These are phyloP conservation scores for Bombyx mori DNA, from an alignment of 1,140 invertebrate genomes.

Conservation along the genomic window ASM3026992v2 NC_085127.1:7014001-7014500, in stretches of 20 bases:
- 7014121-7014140: conserved; percentile 60
- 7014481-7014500: conserved; percentile 7
- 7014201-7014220: no score
- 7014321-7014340: no score
- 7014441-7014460: conserved; percentile 15
- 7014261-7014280: no score
- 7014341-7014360: no score
- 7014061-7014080: conserved; percentile 35
- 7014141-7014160: conserved; percentile 47
- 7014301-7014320: no score
- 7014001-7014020: conserved; percentile 27
- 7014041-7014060: conserved; percentile 27
- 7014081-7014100: conserved; percentile 53
- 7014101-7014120: conserved; percentile 67
- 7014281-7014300: no score
- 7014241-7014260: no score
- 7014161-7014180: conserved; percentile 13
- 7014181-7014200: conserved; percentile 8
- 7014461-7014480: conserved; percentile 29
- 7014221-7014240: no score
- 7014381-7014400: not conserved
- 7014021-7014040: conserved; percentile 20
- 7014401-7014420: conserved; percentile 6
- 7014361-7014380: not conserved
- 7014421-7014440: conserved; percentile 10